Evolutionary conservation across 2,888 invertebrate species (phyloP).

Genomic region (Cosmorhoe ocellata): DNA sequence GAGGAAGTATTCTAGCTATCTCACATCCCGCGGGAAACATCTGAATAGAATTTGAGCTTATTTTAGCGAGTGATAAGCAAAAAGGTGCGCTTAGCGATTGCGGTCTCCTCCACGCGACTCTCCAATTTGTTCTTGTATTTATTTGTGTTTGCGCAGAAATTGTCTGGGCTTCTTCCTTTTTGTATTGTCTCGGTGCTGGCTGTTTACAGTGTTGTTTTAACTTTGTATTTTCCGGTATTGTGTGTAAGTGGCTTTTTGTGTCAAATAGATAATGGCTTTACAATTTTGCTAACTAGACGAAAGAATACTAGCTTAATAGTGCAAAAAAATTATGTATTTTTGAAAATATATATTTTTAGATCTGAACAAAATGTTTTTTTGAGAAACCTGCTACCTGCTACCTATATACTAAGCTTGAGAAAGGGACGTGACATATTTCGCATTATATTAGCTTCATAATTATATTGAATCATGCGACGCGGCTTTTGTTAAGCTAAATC

Average conservation of each 20-base stretch:
- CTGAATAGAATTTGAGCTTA: constrained; percentile 28
- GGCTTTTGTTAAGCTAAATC: not conserved
- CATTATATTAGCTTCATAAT: not conserved
- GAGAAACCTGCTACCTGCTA: too few relatives aligned
- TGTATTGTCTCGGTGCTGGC: constrained; percentile 23
- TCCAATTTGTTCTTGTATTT: constrained; percentile 28
- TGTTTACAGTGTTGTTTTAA: constrained; percentile 17
- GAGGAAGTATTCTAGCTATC: constrained; percentile 24
- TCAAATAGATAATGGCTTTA: constrained; percentile 1
- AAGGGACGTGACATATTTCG: not conserved
- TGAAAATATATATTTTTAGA: too few relatives aligned
- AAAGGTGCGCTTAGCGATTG: constrained; percentile 28
- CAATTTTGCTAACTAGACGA: not conserved
- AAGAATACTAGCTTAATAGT: too few relatives aligned
- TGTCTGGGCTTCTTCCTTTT: constrained; percentile 22
- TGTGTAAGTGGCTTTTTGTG: constrained; percentile 17
- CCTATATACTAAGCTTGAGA: not conserved
- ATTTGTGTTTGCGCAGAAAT: constrained; percentile 26
- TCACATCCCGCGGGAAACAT: constrained; percentile 25
- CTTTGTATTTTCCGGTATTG: constrained; percentile 14
- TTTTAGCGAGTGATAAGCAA: constrained; percentile 29
- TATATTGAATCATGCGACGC: not conserved
- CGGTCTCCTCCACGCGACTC: constrained; percentile 22
- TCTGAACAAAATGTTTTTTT: too few relatives aligned
- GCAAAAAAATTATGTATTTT: too few relatives aligned